These are phyloP conservation scores for Gandaritis pyraliata DNA, from an alignment of 2,888 invertebrate genomes.

Conservation along the genomic window DNA sequence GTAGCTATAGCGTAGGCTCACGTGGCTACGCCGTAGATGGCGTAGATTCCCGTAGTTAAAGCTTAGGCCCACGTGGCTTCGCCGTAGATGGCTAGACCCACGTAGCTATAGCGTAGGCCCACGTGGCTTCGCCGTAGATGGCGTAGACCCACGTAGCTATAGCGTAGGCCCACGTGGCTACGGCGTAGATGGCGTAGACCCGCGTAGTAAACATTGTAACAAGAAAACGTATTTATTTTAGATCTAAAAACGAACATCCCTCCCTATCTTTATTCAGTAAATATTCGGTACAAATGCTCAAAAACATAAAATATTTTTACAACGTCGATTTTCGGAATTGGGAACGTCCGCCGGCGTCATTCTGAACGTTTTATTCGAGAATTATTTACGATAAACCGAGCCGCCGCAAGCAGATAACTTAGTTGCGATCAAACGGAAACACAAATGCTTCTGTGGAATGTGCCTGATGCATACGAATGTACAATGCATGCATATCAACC, in stretches of 20 bases:
- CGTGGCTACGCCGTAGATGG: too few species aligned
- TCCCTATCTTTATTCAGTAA: slow-evolving; percentile 18
- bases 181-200: slow-evolving; percentile 7
- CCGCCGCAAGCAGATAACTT: slow-evolving; percentile 13
- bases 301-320: slow-evolving; percentile 43
- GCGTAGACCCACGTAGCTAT: too few species aligned
- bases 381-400: slow-evolving; percentile 37
- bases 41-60: too few species aligned
- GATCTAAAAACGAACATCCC: slow-evolving; percentile 5
- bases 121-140: too few species aligned
- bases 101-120: too few species aligned
- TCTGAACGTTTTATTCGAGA: slow-evolving; percentile 37
- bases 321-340: slow-evolving; percentile 40
- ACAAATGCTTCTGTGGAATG: slow-evolving; percentile 13
- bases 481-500: background rate
- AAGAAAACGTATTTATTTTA: slow-evolving; percentile 7
- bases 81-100: too few species aligned
- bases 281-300: slow-evolving; percentile 29
- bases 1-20: too few species aligned
- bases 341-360: slow-evolving; percentile 37
- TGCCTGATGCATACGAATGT: slow-evolving; percentile 24
- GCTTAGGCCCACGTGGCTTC: too few species aligned
- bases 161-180: too few species aligned
- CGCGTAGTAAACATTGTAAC: slow-evolving; percentile 3
- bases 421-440: slow-evolving; percentile 27